Evolutionary conservation across 2,888 invertebrate species (phyloP), one percentile per base, ranked within the genome.

Genomic region (Morpho helenor): DNA sequence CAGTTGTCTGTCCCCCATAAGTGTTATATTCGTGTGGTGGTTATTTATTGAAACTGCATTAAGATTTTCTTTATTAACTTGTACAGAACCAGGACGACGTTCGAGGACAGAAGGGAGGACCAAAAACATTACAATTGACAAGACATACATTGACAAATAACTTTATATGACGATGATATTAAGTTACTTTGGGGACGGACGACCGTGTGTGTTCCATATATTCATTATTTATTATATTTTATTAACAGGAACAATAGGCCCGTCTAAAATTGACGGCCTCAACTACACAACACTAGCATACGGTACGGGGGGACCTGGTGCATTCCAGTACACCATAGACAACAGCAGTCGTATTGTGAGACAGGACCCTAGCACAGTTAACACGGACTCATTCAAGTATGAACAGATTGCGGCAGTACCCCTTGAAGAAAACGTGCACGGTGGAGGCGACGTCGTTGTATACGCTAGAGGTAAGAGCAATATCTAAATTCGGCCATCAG

Each of bases 391-490:
- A 61, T 95, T 92, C 73, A 89, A 92, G 45, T 96, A 96, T 72
- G 92, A 93, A 41, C 96, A 96, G 74, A 94, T 95, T 66, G 94
- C 96, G 0, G 93, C 92, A 0, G 92, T 96, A 43, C 90, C 92
- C 64, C 91, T 94, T 4, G 92, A 94, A 66, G 96, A 96, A 76
- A 96, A 95, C 70, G 92, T 93, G 43, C 97, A 97, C 67, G 95
- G 96, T 0, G 97, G 97, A 0, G 95, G 96, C 16, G 98, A 98
- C 80, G 97, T 98, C 0, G 91, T 94, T 2, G 92, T 98, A 55
- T 97, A 96, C 82, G 97, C 97, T 40, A 92, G 88, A 81, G 96
- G 96, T 88, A 57, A 66, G 59, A 53, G n/a, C 7, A 57, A 49
- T 60, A 3, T 31, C 31, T 31, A 31, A 31, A 16, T 16, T 16